Base-by-base conservation (phyloP, 2,797 vertebrate genomes). In the Acanthopagrus latus region DNA sequence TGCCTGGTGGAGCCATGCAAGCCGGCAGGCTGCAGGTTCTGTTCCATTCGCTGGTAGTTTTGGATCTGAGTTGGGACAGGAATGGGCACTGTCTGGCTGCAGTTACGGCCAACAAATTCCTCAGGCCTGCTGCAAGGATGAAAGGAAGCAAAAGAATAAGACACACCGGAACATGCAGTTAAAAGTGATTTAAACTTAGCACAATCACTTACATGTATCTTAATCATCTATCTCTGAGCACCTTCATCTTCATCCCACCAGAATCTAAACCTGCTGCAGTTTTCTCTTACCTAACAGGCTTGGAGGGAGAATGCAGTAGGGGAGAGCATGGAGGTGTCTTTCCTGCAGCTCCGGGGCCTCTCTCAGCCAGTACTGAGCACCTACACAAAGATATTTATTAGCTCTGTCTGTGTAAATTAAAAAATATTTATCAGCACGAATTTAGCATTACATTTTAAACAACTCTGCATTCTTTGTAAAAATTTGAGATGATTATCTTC, bases 11-110 rank as follows among this genome's bases (percentile, higher is more conserved):
- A 96, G 77, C 92, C 59, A 64, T 91, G 93, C 0, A 94, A 92
- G 46, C 91, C 89, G 0, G 93, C 95, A 0, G 95, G 94, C 63
- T 97, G 96, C 48, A 97, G 93, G 83, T 98, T 97, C 93, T 97
- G 96, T 71, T 97, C 96, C 2, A 99, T 97, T 27, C 97, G 96
- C 50, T 96, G 96, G 92, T 97, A 99, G 93, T 99, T 99, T 14
- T 96, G 96, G 70, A 98, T 95, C 80, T 99, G 98, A 0, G 97
- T 97, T 2, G 98, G 98, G 38, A 99, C 98, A 0, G 98, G 98
- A 88, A 99, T 97, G 84, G 98, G 96, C 71, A 97, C 94, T 0
- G 98, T 96, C 64, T 91, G 96, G 18, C 94, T 95, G 16, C 94
- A 95, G 76, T 90, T 95, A 77, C 92, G 94, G 82, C 92, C 82